Conservation (phyloP, 2,888 invertebrate species). For the Eilema griseolum region DNA sequence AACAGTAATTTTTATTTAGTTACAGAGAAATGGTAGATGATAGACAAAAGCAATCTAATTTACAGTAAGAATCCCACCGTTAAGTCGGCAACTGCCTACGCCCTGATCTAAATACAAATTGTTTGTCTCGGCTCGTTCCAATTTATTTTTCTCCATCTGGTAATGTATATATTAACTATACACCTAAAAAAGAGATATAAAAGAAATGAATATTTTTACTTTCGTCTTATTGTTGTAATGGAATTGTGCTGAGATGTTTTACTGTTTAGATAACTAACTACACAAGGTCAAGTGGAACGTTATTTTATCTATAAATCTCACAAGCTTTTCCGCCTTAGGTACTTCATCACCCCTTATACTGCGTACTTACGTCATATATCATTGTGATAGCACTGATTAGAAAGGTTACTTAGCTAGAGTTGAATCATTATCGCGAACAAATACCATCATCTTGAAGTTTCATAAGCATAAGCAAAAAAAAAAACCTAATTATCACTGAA, state of each 20-base stretch:
- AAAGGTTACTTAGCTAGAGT: background rate
- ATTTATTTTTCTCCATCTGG: constrained; percentile 24
- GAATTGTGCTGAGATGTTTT: background rate
- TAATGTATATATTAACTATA: constrained; percentile 39
- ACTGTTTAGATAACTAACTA: background rate
- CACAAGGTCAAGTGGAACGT: constrained; percentile 4
- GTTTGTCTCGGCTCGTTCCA: constrained; percentile 17
- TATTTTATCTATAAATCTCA: background rate
- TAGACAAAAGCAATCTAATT: background rate
- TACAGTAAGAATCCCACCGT: background rate
- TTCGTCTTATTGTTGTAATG: constrained; percentile 6
- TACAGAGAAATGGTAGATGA: background rate
- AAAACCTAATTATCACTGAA: too few relatives aligned
- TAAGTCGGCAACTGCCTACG: background rate
- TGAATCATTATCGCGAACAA: background rate
- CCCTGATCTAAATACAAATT: constrained; percentile 29
- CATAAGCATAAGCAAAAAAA: too few relatives aligned
- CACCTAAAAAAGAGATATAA: background rate
- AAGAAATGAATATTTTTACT: constrained; percentile 9
- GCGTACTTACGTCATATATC: constrained; percentile 4
- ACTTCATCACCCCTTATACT: background rate
- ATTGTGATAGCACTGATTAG: background rate
- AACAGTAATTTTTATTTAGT: background rate
- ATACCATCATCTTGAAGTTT: background rate
- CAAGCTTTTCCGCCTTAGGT: background rate